A percentile compares a stretch with the other conserved stretches of the same genome.
These are phyloP conservation scores for Sinosuthora webbiana DNA, from an alignment of 2,113 vertebrate species.

Conservation along the genomic window DNA sequence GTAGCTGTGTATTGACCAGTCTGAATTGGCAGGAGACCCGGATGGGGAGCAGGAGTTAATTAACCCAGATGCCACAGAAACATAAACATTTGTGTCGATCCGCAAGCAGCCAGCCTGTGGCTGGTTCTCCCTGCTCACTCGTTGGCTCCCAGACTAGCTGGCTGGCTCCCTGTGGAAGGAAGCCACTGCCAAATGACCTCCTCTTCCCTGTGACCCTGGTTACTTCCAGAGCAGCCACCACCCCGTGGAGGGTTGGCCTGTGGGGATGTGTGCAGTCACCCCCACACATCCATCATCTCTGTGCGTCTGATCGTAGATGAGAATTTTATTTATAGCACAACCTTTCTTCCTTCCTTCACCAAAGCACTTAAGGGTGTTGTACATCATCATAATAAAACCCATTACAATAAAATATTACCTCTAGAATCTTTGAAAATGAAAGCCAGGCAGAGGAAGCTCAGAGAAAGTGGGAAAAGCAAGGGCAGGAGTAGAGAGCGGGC, in stretches of 20 bases:
- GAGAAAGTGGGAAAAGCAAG: neutral
- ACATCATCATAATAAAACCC: slow-evolving; percentile 6
- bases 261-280: neutral
- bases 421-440: neutral
- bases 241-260: neutral
- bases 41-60: neutral
- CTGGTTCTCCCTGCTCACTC: neutral
- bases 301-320: neutral
- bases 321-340: slow-evolving; percentile 43
- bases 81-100: neutral
- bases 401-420: slow-evolving; percentile 39
- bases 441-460: neutral
- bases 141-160: neutral
- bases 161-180: neutral
- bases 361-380: slow-evolving; percentile 39
- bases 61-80: neutral
- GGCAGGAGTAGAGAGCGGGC: neutral
- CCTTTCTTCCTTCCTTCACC: slow-evolving; percentile 17
- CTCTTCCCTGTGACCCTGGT: neutral
- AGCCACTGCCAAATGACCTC: neutral
- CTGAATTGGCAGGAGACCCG: neutral
- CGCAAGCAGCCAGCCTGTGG: neutral
- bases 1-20: neutral
- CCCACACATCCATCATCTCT: neutral
- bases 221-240: neutral